Base-by-base conservation (phyloP, 1,140 invertebrate genomes). In the Coptotermes formosanus region DNA sequence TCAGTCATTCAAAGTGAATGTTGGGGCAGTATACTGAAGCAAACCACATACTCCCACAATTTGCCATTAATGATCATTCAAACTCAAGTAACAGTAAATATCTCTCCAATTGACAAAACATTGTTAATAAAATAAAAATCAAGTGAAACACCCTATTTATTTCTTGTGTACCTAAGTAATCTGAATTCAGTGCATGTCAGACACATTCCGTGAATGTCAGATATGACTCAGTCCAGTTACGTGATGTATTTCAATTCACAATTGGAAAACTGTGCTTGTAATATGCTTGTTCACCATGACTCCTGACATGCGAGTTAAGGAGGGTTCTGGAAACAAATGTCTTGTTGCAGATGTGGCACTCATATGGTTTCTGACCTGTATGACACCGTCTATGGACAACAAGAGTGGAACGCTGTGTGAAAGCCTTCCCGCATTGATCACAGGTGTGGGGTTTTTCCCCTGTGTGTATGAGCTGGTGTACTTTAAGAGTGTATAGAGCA, bases 311-410 rank as follows among this genome's bases (percentile, higher is more conserved):
- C 89, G 92, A 92, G 87, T 94, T 94, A 23, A 94, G 90, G 88
- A 94, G 91, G 1, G 93, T 93, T 87, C 93, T 92, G 43, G 94
- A 93, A 11, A 94, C 93, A 88, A 94, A 95, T 0, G 93, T 93
- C 88, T 95, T 94, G 14, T 92, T 90, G 89, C 96, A 97, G 85
- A 93, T 92, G 83, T 91, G 91, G 89, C 95, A 96, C 88, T 93
- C 92, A 89, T 96, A 96, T 0, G 96, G 96, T 87, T 95, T 92
- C 88, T 96, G 94, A 16, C 96, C 96, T 38, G 95, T 96, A 90
- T 96, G 95, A 88, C 94, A 94, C 88, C 95, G 91, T 87, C 95
- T 93, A 90, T 96, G 96, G 30, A 95, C 95, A 86, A 95, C 93
- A 23, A 96, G 91, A 64, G 93, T 93, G 59, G 95, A 96, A 14